Evolutionary conservation across 2,888 invertebrate species (phyloP), one percentile per base, ranked within the genome.

Genomic region (Adela reaumurella): DNA sequence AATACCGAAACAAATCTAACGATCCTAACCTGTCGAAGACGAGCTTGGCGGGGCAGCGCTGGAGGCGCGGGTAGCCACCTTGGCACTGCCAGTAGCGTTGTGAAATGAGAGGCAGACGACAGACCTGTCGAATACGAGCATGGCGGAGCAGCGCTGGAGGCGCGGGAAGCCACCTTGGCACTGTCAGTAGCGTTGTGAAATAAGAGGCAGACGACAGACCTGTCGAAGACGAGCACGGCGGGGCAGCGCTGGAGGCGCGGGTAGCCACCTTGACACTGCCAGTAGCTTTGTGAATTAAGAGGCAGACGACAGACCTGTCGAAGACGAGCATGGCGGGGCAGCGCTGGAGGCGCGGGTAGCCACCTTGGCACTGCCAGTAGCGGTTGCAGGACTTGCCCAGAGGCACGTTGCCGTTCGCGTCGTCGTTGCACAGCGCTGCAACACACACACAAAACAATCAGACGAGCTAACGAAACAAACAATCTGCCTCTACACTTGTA

Each of bases 1-100:
- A n/a, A n/a, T n/a, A n/a, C n/a, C n/a, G n/a, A n/a, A n/a, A n/a
- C n/a, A n/a, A n/a, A n/a, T 82, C n/a, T n/a, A n/a, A n/a, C n/a
- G n/a, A n/a, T n/a, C n/a, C n/a, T n/a, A n/a, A n/a, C n/a, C n/a
- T n/a, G 74, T 94, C 93, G 74, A 93, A 94, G 10, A 94, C 94
- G 62, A 94, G 71, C 90, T 92, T 93, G 35, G 94, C 93, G 0
- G 93, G 93, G 65, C 94, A 94, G 46, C 94, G 81, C 65, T 94
- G 94, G 5, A 94, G 85, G 50, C 94, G 88, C 5, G 94, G 94
- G 70, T 94, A 94, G 0, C 94, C 94, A 4, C 94, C 94, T 65
- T 94, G 93, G 65, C 94, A 94, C 64, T 93, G 92, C 94, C 94
- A 94, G 76, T 94, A 94, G 14, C n/a, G n/a, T n/a, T n/a, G n/a